Evolutionary conservation across 2,113 vertebrate species (phyloP).

Genomic region (Lepus europaeus): DNA sequence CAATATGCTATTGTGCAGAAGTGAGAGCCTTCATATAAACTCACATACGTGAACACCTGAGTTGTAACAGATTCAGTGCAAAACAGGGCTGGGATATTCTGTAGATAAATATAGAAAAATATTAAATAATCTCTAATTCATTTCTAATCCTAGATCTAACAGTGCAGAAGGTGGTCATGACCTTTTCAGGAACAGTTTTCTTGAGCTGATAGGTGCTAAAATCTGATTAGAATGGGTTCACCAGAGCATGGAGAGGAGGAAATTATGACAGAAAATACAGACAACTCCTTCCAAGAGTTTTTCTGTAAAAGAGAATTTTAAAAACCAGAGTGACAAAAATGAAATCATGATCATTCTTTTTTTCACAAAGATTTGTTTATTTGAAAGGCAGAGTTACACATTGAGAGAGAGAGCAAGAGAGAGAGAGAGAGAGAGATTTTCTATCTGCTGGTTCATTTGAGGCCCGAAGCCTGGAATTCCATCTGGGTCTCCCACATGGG

Average conservation of each 20-base stretch:
- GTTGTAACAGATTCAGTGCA: not conserved
- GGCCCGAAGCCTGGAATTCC: too few species aligned
- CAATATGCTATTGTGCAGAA: not conserved
- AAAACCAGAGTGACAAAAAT: not conserved
- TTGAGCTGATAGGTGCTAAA: not conserved
- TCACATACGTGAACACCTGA: not conserved
- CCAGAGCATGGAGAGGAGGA: not conserved
- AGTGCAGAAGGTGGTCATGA: not conserved
- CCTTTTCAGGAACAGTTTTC: not conserved
- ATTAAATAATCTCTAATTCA: not conserved
- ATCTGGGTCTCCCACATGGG: too few species aligned
- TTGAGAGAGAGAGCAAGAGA: too few species aligned
- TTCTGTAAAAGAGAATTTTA: not conserved
- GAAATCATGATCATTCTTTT: not conserved
- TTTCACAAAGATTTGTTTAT: too few species aligned
- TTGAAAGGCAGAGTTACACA: too few species aligned
- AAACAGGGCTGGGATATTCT: not conserved
- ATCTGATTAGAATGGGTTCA: not conserved
- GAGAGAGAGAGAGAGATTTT: too few species aligned
- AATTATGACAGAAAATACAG: not conserved
- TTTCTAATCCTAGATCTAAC: not conserved
- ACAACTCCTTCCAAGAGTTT: not conserved
- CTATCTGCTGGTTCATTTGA: too few species aligned
- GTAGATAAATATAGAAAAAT: not conserved
- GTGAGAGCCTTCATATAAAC: not conserved